phyloP scores from a whole-genome alignment of 1,140 invertebrate genomes.

The Lasioglossum albipes region DNA sequence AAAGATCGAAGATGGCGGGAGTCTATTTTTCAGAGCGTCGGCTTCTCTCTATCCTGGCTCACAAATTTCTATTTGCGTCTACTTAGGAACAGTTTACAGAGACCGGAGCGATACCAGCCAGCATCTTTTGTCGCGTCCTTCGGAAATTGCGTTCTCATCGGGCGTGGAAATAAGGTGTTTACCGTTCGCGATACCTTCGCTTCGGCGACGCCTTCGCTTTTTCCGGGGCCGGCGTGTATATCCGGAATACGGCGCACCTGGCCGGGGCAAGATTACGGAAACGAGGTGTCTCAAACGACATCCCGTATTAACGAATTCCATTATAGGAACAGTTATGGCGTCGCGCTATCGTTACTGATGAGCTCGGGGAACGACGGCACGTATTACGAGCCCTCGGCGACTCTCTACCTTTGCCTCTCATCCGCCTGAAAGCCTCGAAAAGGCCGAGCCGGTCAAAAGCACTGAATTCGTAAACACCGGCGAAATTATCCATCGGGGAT shows the following conservation, averaged over 20 bases:
- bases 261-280: conserved; percentile 58
- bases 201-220: not conserved
- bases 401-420: conserved; percentile 54
- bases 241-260: conserved; percentile 25
- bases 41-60: not conserved
- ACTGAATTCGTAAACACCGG: conserved; percentile 52
- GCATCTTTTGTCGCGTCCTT: not conserved
- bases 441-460: not conserved
- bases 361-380: conserved; percentile 62
- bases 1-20: not conserved
- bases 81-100: conserved; percentile 6
- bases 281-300: conserved; percentile 68
- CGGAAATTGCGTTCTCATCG: conserved; percentile 44
- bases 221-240: not conserved
- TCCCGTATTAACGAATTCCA: conserved; percentile 76
- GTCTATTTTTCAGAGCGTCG: not conserved
- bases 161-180: conserved; percentile 28
- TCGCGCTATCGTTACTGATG: conserved; percentile 68
- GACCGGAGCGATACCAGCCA: not conserved
- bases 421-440: conserved; percentile 21
- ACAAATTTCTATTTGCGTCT: conserved; percentile 4
- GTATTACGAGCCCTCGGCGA: conserved; percentile 45
- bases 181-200: conserved; percentile 11
- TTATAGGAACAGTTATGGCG: conserved; percentile 70
- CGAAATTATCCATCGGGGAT: conserved; percentile 41